Evolutionary conservation across 2,888 invertebrate genomes (phyloP), one percentile per base, ranked within the genome.

Genomic region (Empis stercorea): DNA sequence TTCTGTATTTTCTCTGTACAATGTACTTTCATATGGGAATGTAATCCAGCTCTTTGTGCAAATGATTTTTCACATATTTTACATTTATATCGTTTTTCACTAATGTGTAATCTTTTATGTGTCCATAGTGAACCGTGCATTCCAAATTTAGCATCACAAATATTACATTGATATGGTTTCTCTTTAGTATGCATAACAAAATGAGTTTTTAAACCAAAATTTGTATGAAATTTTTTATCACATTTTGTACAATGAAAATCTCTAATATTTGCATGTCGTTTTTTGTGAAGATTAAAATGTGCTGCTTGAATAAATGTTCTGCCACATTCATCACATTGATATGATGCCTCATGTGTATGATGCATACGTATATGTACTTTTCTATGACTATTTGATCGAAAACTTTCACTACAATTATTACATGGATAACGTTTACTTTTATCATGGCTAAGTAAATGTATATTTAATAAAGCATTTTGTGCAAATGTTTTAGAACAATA

Each of bases 261-360:
- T 9, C 57, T 57, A 23, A 55, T 54, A 32, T 54, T 52, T 15
- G 54, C 56, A 44, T 60, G 60, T 14, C 59, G 56, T 10, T 55
- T 53, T 37, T 53, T 55, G 48, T 60, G 60, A 3, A 57, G 53
- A 46, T 53, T 57, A 13, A 59, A 47, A n/a, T 53, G 58, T 10
- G 58, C 58, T 11, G 59, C 10, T 17, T 11, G 10, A 11, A 17
- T 59, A 36, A 57, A 56, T 40, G 58, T 58, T 46, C 59, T 59
- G 30, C 54, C 52, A 49, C 60, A 60, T 27, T 58, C 55, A 48
- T 60, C 60, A 43, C 60, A 60, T 41, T 60, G 60, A 53, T 56
- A 60, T 30, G 57, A 59, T 42, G 56, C 51, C 48, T 56, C 55
- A 13, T 51, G 52, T 4, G 52, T 57, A 39, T 59, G 58, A 10